Conservation (phyloP, 2,888 invertebrate genomes). For the Argynnis bischoffii region DNA sequence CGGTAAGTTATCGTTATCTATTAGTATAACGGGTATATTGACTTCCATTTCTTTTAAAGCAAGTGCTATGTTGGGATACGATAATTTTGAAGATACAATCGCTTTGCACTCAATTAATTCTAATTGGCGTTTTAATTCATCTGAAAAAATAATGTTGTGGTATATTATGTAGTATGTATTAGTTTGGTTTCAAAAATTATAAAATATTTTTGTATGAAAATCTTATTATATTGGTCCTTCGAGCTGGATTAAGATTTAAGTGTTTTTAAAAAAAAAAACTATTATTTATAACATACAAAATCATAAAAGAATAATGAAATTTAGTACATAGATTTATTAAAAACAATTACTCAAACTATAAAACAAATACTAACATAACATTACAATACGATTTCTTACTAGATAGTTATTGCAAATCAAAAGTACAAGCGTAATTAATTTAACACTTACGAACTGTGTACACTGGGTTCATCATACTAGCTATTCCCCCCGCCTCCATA, state of each 20-base stretch:
- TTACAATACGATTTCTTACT: too few species aligned
- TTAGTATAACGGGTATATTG: slow-evolving; percentile 78
- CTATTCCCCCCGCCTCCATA: slow-evolving; percentile 85
- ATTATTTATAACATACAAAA: too few species aligned
- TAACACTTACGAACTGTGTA: slow-evolving; percentile 63
- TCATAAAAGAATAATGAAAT: too few species aligned
- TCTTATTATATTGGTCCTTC: neutral
- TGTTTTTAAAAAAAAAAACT: too few species aligned
- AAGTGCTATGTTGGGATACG: slow-evolving; percentile 72
- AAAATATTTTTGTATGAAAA: neutral
- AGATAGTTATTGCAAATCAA: neutral
- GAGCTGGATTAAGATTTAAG: neutral
- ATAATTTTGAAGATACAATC: slow-evolving; percentile 82
- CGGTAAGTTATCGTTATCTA: slow-evolving; percentile 71
- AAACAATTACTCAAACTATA: too few species aligned
- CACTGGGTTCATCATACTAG: slow-evolving; percentile 87
- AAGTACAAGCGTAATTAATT: neutral
- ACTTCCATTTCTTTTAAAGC: slow-evolving; percentile 72
- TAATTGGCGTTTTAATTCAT: slow-evolving; percentile 86
- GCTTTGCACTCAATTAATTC: slow-evolving; percentile 83
- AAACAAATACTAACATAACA: too few species aligned
- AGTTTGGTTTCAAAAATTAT: neutral
- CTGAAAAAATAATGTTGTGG: slow-evolving; percentile 68
- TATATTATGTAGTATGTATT: neutral
- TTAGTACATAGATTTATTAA: too few species aligned